Evolutionary conservation across 2,797 vertebrate species (phyloP), one percentile per base, ranked within the genome.

Genomic region (Halcyon smyrnensis): DNA sequence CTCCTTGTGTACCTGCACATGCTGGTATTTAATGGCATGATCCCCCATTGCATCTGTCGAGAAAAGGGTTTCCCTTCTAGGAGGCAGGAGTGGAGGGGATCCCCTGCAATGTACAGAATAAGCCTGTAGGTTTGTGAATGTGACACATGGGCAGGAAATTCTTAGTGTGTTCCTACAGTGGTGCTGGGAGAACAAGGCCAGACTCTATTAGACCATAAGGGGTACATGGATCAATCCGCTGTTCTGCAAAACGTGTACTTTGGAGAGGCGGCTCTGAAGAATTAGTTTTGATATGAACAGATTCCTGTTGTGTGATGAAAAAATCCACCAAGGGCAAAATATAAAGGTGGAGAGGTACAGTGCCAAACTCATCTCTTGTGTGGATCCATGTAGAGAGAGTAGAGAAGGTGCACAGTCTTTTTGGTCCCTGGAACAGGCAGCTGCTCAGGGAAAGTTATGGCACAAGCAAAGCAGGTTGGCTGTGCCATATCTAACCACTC

Each of bases 331-430:
- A 94, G 48, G 51, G 48, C 25, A 32, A 67, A 45, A 37, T 12
- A 14, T 8, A 45, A 32, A 65, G 21, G 4, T 36, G 12, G 9
- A 59, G 48, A 68, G 27, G 14, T 62, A 24, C 16, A 36, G 53
- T 21, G 4, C 11, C 19, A 51, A 50, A 9, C 3, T 36, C 3
- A 0, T 24, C 18, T 23, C 32, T 19, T 70, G 3, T 36, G 43
- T 28, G 23, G 37, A 32, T 20, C 11, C 24, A 9, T 0, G 0
- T 1, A 11, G 11, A 8, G 24, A 12, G 2, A 28, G 18, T 5
- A 34, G 32, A 27, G 51, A 39, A 53, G 25, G 21, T 64, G 17
- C 39, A 56, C 3, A 9, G 45, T 3, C 2, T 21, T 3, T 0
- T 27, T 56, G 53, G 17, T 68, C 15, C n/a, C 60, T 78, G 69